Percentiles rank a stretch among this genome's conserved stretches.
These are phyloP conservation scores for Natrix natrix DNA, from an alignment of 2,797 vertebrate genomes.

Conservation along the genomic window DNA sequence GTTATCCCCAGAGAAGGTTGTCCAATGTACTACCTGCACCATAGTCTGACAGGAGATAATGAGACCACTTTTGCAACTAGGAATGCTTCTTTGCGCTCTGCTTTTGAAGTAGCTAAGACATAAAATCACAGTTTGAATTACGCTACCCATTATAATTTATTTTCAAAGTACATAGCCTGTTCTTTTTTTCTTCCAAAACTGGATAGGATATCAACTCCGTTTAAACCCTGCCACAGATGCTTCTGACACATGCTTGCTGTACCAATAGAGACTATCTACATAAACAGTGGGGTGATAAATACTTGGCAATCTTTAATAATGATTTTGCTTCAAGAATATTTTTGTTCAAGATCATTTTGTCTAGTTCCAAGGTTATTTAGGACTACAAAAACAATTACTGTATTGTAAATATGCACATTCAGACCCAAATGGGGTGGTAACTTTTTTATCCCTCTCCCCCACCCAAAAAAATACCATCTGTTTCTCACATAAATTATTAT, in stretches of 20 bases:
- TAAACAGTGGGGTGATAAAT: not conserved
- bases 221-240: not conserved
- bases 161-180: not conserved
- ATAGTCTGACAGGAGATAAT: conserved; percentile 15
- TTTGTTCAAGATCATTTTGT: not conserved
- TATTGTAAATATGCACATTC: not conserved
- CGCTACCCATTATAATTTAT: not conserved
- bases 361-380: not conserved
- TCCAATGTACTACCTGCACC: not conserved
- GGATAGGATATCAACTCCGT: not conserved
- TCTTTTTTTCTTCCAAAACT: not conserved
- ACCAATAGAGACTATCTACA: not conserved
- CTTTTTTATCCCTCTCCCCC: not conserved
- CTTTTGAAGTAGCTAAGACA: not conserved
- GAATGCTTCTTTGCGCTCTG: not conserved
- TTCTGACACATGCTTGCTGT: not conserved
- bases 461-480: not conserved
- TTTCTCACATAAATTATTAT: not conserved
- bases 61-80: conserved; percentile 3
- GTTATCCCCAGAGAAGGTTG: not conserved
- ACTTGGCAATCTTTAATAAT: not conserved
- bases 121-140: not conserved
- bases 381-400: not conserved
- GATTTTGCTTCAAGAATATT: not conserved
- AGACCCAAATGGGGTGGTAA: not conserved